phyloP scores from a whole-genome alignment of 2,113 vertebrate species.

The Notechis scutatus region DNA sequence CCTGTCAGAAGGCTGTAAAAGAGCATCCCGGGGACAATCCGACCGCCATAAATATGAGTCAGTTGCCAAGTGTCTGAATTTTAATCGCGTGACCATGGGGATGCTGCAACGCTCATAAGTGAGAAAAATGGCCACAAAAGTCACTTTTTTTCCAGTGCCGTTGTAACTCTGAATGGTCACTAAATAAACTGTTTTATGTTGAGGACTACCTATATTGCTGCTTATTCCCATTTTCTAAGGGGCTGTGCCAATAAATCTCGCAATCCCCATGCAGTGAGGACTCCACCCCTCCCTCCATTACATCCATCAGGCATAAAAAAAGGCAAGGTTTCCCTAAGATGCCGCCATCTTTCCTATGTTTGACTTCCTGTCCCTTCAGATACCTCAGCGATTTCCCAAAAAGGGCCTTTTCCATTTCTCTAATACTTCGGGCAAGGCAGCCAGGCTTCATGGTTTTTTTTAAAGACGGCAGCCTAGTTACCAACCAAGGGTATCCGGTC shows the following conservation, averaged over 20 bases:
- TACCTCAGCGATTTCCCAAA: neutral
- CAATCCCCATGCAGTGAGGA: neutral
- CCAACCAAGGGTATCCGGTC: neutral
- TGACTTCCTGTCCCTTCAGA: neutral
- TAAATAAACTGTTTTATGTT: too few relatives aligned
- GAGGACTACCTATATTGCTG: neutral
- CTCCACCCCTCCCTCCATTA: neutral
- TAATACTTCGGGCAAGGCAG: neutral
- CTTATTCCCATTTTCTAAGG: neutral
- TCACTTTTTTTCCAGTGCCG: too few relatives aligned
- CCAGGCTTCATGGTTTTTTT: too few relatives aligned
- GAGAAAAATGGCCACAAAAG: too few relatives aligned
- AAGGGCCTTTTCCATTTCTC: neutral
- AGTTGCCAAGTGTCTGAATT: too few relatives aligned
- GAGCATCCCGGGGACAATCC: too few relatives aligned
- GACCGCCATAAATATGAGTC: too few relatives aligned
- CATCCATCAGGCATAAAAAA: neutral
- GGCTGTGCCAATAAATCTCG: neutral
- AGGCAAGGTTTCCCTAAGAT: neutral
- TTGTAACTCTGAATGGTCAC: too few relatives aligned
- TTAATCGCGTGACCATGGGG: too few relatives aligned
- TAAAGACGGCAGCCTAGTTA: neutral
- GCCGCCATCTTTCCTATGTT: neutral
- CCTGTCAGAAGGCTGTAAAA: too few relatives aligned
- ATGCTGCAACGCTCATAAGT: rapidly evolving